Evolutionary conservation across 2,888 invertebrate species (phyloP).

Genomic region (Drosophila nr. perissopoda): DNA sequence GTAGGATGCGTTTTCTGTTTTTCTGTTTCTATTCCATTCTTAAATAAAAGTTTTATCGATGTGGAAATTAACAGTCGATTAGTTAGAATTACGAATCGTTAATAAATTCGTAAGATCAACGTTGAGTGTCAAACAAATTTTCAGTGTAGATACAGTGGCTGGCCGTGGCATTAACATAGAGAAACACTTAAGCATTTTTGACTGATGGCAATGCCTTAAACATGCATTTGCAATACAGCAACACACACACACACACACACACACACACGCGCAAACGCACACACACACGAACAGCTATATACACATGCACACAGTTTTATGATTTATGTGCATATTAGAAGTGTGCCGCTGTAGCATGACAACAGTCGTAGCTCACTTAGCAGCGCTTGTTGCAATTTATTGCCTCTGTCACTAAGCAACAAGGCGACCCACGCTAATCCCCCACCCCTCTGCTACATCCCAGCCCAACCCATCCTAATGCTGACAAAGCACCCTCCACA

Average conservation of each 20-base stretch:
- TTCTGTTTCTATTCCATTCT: neutral
- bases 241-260: neutral
- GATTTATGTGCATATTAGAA: constrained; percentile 67
- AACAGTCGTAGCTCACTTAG: constrained; percentile 63
- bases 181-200: constrained; percentile 74
- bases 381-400: constrained; percentile 67
- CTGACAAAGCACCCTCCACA: neutral
- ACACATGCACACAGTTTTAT: constrained; percentile 43
- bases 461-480: neutral
- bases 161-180: constrained; percentile 72
- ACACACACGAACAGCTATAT: neutral
- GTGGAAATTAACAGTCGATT: too few relatives aligned
- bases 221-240: constrained; percentile 56
- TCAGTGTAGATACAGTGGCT: constrained; percentile 26
- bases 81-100: too few relatives aligned
- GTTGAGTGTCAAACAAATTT: neutral
- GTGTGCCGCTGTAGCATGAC: constrained; percentile 30
- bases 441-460: too few relatives aligned
- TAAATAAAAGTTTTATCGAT: too few relatives aligned
- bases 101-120: too few relatives aligned
- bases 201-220: constrained; percentile 67
- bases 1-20: too few relatives aligned
- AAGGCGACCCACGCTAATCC: neutral
- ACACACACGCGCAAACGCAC: neutral
- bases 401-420: constrained; percentile 16